These are phyloP conservation scores for Poeciliopsis occidentalis DNA, from an alignment of 2,113 vertebrate species.

Conservation along the genomic window DNA sequence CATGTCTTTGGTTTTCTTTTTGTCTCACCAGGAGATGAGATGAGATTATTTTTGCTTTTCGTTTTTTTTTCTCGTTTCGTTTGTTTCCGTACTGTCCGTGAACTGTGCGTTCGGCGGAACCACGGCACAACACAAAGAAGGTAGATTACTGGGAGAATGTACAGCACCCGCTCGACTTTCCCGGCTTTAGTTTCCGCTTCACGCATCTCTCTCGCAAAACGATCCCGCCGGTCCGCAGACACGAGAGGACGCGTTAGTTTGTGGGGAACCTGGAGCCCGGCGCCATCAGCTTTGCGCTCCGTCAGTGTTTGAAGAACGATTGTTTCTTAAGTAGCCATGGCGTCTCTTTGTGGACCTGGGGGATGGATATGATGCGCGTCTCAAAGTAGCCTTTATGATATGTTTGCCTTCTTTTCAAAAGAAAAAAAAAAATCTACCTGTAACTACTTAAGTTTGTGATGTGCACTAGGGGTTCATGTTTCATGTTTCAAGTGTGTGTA, in stretches of 20 bases:
- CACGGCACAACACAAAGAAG: constrained; percentile 42
- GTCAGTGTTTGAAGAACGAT: constrained; percentile 46
- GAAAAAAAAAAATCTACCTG: constrained; percentile 53
- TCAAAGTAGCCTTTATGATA: constrained; percentile 42
- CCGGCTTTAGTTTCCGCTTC: constrained; percentile 26
- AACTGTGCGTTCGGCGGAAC: constrained; percentile 43
- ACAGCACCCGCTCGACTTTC: constrained; percentile 8
- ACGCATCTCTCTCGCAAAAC: constrained; percentile 9
- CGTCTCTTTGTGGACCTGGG: constrained; percentile 25
- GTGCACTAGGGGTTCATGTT: constrained; percentile 68
- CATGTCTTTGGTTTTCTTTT: constrained; percentile 21
- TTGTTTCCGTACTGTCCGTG: constrained; percentile 6
- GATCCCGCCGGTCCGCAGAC: not conserved
- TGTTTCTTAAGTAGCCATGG: constrained; percentile 43
- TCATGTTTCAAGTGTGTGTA: constrained; percentile 63
- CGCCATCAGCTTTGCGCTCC: constrained; percentile 10
- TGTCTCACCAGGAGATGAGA: constrained; percentile 30
- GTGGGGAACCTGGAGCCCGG: constrained; percentile 6
- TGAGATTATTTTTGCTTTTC: constrained; percentile 11
- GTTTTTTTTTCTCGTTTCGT: no score
- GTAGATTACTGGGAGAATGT: constrained; percentile 57
- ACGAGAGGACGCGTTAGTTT: constrained; percentile 1
- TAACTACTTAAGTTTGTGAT: constrained; percentile 61
- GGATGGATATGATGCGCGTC: constrained; percentile 16
- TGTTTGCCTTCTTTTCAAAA: constrained; percentile 52